phyloP scores from a whole-genome alignment of 2,888 invertebrate genomes.

The Pyrgus malvae region DNA sequence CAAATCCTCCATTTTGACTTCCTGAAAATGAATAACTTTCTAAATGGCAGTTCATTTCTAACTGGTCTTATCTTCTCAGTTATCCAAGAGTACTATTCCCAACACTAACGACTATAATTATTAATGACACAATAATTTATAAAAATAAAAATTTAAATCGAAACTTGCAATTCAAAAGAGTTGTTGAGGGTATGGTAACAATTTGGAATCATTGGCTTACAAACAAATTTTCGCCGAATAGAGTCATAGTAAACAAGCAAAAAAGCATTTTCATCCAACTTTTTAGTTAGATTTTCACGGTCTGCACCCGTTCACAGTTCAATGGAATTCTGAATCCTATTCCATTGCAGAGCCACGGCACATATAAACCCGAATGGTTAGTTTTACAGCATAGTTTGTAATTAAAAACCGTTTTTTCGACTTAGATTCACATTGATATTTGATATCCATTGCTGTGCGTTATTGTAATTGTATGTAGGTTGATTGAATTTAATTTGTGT shows the following conservation, averaged over 20 bases:
- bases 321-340: constrained; percentile 63
- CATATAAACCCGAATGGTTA: constrained; percentile 45
- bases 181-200: constrained; percentile 32
- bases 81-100: no score
- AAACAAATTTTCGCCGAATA: constrained; percentile 50
- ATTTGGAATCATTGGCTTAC: constrained; percentile 43
- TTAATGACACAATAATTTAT: no score
- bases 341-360: constrained; percentile 54
- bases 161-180: no score
- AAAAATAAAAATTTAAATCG: no score
- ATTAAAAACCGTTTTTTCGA: constrained; percentile 39
- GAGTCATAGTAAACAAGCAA: constrained; percentile 54
- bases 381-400: constrained; percentile 49
- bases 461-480: neutral
- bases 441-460: constrained; percentile 7
- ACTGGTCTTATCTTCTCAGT: no score
- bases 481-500: constrained; percentile 4
- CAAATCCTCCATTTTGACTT: no score
- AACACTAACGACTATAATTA: no score
- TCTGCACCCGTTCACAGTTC: constrained; percentile 57
- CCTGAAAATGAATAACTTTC: no score
- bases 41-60: no score
- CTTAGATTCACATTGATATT: constrained; percentile 20
- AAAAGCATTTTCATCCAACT: constrained; percentile 61
- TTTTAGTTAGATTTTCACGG: constrained; percentile 63